Conservation (phyloP, 2,113 vertebrate genomes). For the Cathartes aura region DNA sequence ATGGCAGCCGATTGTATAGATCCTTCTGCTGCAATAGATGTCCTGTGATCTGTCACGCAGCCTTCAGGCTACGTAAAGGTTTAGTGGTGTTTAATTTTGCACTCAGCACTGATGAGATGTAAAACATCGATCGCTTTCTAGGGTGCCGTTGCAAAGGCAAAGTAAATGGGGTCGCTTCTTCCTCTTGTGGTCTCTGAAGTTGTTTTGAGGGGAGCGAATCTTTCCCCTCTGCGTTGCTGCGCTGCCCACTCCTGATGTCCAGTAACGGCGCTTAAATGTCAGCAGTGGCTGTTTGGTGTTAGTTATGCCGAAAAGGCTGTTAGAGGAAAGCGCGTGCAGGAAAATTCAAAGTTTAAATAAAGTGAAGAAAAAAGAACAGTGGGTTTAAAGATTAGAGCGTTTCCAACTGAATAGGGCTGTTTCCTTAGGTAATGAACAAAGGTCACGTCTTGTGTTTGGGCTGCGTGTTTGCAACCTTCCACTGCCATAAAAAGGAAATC, state of each 20-base stretch:
- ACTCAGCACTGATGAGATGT: not conserved
- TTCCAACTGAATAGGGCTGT: not conserved
- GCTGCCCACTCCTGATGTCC: fast-evolving
- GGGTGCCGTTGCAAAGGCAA: not conserved
- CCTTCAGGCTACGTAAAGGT: fast-evolving
- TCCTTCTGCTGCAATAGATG: not conserved
- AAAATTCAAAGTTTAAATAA: not conserved
- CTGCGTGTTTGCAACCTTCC: not conserved
- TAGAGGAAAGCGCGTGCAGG: fast-evolving
- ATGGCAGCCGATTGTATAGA: too few relatives aligned
- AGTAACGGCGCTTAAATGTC: fast-evolving
- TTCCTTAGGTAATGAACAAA: not conserved
- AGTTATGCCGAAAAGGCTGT: not conserved
- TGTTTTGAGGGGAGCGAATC: not conserved
- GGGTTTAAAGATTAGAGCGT: not conserved
- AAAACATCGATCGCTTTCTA: fast-evolving
- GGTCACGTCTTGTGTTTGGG: fast-evolving
- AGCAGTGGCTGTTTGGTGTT: fast-evolving
- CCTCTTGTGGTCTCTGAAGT: fast-evolving
- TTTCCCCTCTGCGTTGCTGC: fast-evolving
- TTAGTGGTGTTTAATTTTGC: not conserved
- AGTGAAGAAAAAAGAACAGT: not conserved
- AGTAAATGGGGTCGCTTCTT: fast-evolving
- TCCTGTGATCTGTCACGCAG: fast-evolving
- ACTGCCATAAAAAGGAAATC: not conserved